A percentile compares a stretch with the other conserved stretches of the same genome.
These are phyloP conservation scores for Lutjanus campechanus DNA, from an alignment of 2,797 vertebrate species.

Conservation along the genomic window DNA sequence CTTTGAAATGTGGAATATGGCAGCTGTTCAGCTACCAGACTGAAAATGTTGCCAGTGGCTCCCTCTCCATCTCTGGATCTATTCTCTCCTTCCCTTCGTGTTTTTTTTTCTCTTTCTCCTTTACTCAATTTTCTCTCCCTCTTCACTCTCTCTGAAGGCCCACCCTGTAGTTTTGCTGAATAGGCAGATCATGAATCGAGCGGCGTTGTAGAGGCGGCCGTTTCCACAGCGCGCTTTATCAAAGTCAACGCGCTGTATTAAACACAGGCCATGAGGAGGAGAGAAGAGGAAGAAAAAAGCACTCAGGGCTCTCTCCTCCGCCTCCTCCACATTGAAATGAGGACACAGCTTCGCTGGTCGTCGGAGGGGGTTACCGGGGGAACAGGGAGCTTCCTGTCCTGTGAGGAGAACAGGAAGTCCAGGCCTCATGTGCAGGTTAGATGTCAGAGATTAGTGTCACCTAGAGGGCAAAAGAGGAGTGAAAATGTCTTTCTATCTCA, in stretches of 20 bases:
- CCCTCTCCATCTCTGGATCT: background rate
- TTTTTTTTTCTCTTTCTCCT: background rate
- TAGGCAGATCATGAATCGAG: conserved; percentile 75
- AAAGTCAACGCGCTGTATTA: conserved; percentile 78
- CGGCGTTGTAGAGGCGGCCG: conserved; percentile 60
- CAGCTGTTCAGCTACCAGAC: conserved; percentile 5
- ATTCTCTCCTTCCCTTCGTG: conserved; percentile 5
- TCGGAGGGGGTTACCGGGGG: background rate
- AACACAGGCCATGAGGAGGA: conserved; percentile 54
- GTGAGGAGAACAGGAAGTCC: background rate
- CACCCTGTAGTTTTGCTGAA: conserved; percentile 73
- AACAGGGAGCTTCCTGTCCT: conserved; percentile 12
- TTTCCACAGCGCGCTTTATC: conserved; percentile 73
- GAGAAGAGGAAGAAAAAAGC: conserved; percentile 18
- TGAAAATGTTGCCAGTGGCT: conserved; percentile 16
- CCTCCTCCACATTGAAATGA: conserved; percentile 37
- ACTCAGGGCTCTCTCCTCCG: conserved; percentile 39
- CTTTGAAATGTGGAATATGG: conserved; percentile 29
- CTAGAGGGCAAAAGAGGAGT: background rate
- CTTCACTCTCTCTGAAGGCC: conserved; percentile 43
- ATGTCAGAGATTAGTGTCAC: background rate
- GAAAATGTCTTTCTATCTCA: background rate
- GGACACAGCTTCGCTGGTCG: conserved; percentile 6
- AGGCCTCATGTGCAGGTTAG: background rate
- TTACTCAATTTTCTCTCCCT: conserved; percentile 6